These are phyloP conservation scores for Dynastes tityus DNA, from an alignment of 2,888 invertebrate genomes.

Conservation along the genomic window DNA sequence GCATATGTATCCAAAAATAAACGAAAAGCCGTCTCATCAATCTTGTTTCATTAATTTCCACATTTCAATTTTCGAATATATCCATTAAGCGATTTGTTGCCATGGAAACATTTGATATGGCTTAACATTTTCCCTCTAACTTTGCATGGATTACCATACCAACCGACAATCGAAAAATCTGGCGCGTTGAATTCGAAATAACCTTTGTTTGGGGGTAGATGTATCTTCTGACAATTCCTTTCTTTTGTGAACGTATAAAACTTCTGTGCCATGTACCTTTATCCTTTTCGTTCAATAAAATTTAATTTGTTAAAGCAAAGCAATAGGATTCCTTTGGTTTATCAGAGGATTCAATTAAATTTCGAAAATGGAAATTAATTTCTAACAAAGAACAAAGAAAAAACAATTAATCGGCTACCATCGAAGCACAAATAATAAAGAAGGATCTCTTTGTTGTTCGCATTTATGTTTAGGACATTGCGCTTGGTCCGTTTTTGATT, in stretches of 20 bases:
- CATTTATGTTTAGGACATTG: background rate
- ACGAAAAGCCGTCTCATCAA: too few species aligned
- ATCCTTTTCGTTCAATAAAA: too few species aligned
- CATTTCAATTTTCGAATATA: background rate
- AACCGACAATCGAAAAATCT: background rate
- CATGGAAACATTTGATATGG: background rate
- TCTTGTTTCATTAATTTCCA: background rate
- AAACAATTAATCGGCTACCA: background rate
- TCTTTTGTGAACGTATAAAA: too few species aligned
- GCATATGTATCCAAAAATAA: too few species aligned
- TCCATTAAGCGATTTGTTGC: background rate
- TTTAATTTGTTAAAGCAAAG: too few species aligned
- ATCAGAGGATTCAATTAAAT: too few species aligned
- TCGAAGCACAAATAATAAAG: too few species aligned
- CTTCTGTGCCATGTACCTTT: too few species aligned
- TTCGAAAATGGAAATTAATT: too few species aligned
- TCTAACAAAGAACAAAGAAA: too few species aligned
- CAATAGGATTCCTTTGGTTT: too few species aligned
- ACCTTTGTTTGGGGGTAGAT: background rate
- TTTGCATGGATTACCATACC: background rate
- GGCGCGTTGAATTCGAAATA: background rate
- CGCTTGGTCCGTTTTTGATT: background rate
- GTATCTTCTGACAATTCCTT: background rate
- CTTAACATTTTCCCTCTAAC: background rate
- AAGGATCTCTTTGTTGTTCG: background rate